phyloP scores from a whole-genome alignment of 37 sponge, comb jelly and placozoan genomes.

The Axinella damicornis region DNA sequence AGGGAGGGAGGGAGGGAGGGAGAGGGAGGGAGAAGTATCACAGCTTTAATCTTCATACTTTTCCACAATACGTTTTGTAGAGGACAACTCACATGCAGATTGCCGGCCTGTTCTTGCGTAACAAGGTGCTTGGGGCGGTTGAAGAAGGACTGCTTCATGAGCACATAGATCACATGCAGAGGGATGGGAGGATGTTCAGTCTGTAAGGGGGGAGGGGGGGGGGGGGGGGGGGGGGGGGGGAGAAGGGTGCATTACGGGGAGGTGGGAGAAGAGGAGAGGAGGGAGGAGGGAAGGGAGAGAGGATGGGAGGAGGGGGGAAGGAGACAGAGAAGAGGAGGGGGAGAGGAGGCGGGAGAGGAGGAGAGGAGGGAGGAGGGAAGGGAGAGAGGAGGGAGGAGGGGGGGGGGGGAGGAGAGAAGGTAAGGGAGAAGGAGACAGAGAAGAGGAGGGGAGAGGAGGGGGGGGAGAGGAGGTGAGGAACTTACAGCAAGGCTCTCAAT shows the following conservation, averaged over 20 bases:
- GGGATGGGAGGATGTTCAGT: neutral
- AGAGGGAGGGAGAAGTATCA: too few species aligned
- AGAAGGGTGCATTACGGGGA: too few species aligned
- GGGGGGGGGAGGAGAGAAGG: neutral
- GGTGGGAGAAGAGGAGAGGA: too few species aligned
- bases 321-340: neutral
- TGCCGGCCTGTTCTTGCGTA: conserved; percentile 1
- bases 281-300: too few species aligned
- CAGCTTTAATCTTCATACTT: too few species aligned
- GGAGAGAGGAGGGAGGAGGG: too few species aligned
- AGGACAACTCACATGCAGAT: conserved; percentile 31
- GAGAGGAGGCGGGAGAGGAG: too few species aligned
- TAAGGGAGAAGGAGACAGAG: neutral
- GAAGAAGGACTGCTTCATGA: conserved; percentile 27
- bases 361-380: too few species aligned
- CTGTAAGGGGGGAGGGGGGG: neutral
- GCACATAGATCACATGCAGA: conserved; percentile 39
- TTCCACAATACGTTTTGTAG: neutral
- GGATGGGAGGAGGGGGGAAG: neutral
- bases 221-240: neutral
- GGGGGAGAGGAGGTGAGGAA: neutral
- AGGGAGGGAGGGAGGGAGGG: neutral
- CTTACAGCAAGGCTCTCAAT: conserved; percentile 43
- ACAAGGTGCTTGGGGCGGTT: conserved; percentile 25
- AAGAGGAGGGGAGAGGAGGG: neutral